phyloP scores from a whole-genome alignment of 2,888 invertebrate species.

The Antheraea assamensis region DNA sequence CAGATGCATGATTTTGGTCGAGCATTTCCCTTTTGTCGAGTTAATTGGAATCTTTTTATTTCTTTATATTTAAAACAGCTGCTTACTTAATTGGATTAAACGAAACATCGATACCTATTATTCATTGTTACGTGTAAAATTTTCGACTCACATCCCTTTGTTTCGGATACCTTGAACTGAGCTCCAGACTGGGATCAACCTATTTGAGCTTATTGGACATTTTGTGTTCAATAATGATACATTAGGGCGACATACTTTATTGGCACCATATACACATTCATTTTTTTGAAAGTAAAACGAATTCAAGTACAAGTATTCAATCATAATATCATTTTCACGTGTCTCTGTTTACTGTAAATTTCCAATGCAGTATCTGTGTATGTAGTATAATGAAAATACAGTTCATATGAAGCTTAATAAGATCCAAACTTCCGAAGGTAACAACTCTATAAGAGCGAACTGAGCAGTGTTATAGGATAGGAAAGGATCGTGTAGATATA shows the following conservation, averaged over 20 bases:
- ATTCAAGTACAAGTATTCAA: no score
- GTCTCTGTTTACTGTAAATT: no score
- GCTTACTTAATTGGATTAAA: conserved; percentile 47
- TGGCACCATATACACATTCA: no score
- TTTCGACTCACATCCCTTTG: not conserved
- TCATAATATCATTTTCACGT: no score
- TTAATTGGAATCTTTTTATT: conserved; percentile 60
- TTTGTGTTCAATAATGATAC: no score
- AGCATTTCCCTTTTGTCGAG: conserved; percentile 55
- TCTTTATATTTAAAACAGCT: conserved; percentile 52
- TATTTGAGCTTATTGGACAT: no score
- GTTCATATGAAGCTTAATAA: no score
- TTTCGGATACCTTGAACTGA: not conserved
- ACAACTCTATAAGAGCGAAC: not conserved
- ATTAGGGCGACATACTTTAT: no score
- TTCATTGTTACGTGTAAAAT: conserved; percentile 13
- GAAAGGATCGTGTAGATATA: not conserved
- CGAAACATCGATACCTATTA: not conserved
- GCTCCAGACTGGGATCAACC: not conserved
- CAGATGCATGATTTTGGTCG: conserved; percentile 74
- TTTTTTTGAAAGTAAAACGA: no score
- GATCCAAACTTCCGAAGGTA: no score
- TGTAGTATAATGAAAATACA: no score
- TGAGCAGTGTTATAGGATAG: not conserved
- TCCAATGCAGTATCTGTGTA: no score